Evolutionary conservation across 2,113 vertebrate genomes (phyloP), one percentile per base, ranked within the genome.

Genomic region (Colossoma macropomum): DNA sequence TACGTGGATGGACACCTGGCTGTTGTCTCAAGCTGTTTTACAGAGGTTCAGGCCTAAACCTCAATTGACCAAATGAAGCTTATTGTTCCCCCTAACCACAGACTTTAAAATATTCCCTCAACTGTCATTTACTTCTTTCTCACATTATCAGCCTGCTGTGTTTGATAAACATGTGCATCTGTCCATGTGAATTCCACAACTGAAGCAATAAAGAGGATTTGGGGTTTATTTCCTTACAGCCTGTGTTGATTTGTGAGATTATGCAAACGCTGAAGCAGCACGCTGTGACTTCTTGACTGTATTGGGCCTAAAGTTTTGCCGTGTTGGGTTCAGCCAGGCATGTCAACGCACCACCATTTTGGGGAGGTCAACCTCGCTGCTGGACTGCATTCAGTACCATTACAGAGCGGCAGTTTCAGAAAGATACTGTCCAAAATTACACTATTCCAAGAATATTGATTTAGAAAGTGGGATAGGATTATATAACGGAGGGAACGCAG

Each of bases 181-280:
- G 70, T 59, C 25, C 45, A 21, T 80, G 72, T 86, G 52, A 75
- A 63, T 56, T 45, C 16, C 38, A 60, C 25, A 83, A 38, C 78
- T 77, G 45, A 77, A 70, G 50, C 50, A 80, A 78, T 85, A 83
- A 85, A 87, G 34, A 63, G 28, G 30, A 77, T 80, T 79, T 76
- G 50, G 80, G 54, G 80, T 87, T 72, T 62, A 76, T 66, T 85
- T 30, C 69, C 27, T n/a, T 52, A 60, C 59, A 27, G 50, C 34
- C 15, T 41, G 10, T 52, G 30, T 60, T 66, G 50, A 82, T 65
- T 23, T 75, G 16, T 10, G 30, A 68, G 72, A 38, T 50, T 32
- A 5, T 11, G 30, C 62, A 59, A 59, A 59, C 4, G 54, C 54
- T 56, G 23, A 23, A 23, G 54, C 41, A 45, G 1, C 41, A n/a